Evolutionary conservation across 1,140 invertebrate species (phyloP), one percentile per base, ranked within the genome.

Genomic region (Cydia fagiglandana): DNA sequence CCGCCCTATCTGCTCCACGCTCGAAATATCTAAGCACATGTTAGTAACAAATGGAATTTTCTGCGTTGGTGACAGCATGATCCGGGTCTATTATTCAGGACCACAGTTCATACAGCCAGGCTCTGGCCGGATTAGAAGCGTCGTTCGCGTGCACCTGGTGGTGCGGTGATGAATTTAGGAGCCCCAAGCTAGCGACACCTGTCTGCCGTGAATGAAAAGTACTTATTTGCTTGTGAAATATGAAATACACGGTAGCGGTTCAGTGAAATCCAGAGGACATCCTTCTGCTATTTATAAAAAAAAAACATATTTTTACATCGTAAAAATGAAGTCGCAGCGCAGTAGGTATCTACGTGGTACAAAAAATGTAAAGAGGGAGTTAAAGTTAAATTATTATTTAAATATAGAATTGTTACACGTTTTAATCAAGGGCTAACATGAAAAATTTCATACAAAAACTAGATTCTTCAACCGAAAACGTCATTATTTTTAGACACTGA

Each of bases 141-240:
- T 84, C 83, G 81, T 85, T 85, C 85, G 75, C 78, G 81, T 86
- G 80, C 86, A 90, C 81, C 86, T 89, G 88, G 81, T 77, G 75
- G 76, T 75, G 73, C 80, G 78, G 77, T 88, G 84, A 89, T 88
- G 87, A 86, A 89, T 88, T 88, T 86, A 83, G 81, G 79, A 79
- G 79, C 80, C 76, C 81, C 84, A 86, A 80, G 83, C 76, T 76
- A 85, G 86, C 83, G 87, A 89, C 88, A 88, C 85, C 87, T 91
- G 87, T 89, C 85, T 85, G 80, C 85, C 80, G 80, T 75, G 80
- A 87, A 87, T 86, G 85, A 84, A 88, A 84, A 84, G 83, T 89
- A 84, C 86, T 89, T 88, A 88, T 90, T 83, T 79, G 80, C 80
- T 78, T 81, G 83, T 89, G 85, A 89, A 88, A 91, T 91, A 89